Evolutionary conservation across 2,113 vertebrate species (phyloP).

Genomic region (Apteryx owenii): DNA sequence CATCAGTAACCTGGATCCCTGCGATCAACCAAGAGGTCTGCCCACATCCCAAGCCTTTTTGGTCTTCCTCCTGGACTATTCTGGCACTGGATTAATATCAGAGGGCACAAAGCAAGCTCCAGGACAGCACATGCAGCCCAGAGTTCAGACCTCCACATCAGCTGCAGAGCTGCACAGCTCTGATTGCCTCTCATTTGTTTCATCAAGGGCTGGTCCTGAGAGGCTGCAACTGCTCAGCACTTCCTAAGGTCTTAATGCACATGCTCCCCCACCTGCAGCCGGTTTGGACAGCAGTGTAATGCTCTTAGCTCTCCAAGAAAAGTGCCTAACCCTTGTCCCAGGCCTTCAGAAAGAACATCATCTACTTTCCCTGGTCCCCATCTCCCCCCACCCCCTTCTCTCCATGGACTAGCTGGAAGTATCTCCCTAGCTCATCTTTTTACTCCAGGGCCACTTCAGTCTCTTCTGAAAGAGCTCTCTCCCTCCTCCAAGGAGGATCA

Average conservation of each 20-base stretch:
- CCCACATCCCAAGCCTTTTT: background rate
- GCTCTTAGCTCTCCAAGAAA: background rate
- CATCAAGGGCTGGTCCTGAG: rapidly evolving
- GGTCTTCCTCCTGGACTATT: background rate
- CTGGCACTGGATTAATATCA: background rate
- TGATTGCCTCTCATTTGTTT: background rate
- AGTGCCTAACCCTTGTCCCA: background rate
- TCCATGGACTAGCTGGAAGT: background rate
- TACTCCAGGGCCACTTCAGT: background rate
- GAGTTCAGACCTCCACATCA: background rate
- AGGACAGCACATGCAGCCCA: background rate
- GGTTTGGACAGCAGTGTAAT: background rate
- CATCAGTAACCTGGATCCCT: background rate
- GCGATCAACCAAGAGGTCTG: background rate
- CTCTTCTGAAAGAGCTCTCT: background rate
- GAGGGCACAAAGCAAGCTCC: background rate
- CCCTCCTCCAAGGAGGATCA: rapidly evolving
- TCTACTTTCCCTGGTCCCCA: background rate
- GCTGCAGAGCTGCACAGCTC: background rate
- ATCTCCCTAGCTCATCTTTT: background rate
- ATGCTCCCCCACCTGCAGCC: background rate
- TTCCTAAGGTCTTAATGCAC: background rate
- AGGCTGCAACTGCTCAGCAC: background rate
- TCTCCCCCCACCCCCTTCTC: background rate
- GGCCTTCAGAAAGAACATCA: background rate